Evolutionary conservation across 2,797 vertebrate genomes (phyloP).

Genomic region (Takifugu ocellatus): DNA sequence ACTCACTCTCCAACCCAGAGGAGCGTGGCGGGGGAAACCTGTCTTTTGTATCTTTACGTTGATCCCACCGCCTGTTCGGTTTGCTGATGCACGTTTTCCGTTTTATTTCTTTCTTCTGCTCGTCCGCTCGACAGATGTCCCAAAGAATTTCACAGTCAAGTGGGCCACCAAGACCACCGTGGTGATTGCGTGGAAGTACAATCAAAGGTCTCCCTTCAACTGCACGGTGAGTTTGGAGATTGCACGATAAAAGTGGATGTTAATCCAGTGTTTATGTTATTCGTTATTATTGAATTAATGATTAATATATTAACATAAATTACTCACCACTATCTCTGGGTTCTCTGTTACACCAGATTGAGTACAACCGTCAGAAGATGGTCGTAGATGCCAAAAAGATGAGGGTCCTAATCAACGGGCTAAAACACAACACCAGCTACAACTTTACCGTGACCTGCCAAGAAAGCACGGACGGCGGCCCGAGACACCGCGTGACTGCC

Average conservation of each 20-base stretch:
- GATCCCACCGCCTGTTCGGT: conserved; percentile 29
- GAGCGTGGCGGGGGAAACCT: conserved; percentile 60
- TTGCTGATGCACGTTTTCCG: conserved; percentile 38
- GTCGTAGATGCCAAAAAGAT: conserved; percentile 88
- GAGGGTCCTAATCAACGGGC: conserved; percentile 85
- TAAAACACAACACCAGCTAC: conserved; percentile 89
- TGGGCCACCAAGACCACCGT: conserved; percentile 94
- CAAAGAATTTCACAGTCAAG: conserved; percentile 98
- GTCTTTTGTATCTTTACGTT: conserved; percentile 37
- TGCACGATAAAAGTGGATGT: no score
- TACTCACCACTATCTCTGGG: background rate
- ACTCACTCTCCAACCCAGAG: conserved; percentile 63
- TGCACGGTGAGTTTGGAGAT: conserved; percentile 81
- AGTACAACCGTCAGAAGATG: conserved; percentile 87
- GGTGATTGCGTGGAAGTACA: conserved; percentile 92
- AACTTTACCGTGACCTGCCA: conserved; percentile 88
- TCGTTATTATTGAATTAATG: no score
- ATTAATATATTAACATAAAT: background rate
- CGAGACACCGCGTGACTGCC: conserved; percentile 86
- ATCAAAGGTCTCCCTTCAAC: conserved; percentile 77
- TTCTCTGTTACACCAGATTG: conserved; percentile 77
- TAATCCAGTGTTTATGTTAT: background rate
- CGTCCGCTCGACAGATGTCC: conserved; percentile 83
- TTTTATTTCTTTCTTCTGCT: conserved; percentile 23
- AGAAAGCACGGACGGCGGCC: conserved; percentile 84